A percentile compares a stretch with the other conserved stretches of the same genome.
phyloP scores from a whole-genome alignment of 2,797 vertebrate genomes.

The Hipposideros larvatus region DNA sequence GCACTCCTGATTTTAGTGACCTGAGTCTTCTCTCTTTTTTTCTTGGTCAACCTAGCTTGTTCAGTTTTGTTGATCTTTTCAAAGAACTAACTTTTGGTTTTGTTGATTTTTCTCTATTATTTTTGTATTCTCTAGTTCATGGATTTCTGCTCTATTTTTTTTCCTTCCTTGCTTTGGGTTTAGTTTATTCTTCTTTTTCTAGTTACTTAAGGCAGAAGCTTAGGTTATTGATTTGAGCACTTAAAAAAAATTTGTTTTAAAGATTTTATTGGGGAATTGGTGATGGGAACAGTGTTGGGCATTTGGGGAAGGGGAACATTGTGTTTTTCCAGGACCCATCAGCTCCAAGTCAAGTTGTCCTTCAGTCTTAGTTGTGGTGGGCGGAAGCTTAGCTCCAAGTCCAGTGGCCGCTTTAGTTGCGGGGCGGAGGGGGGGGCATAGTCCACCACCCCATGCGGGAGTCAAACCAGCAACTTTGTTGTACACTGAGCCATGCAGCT shows the following conservation, averaged over 20 bases:
- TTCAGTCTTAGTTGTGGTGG: too few relatives aligned
- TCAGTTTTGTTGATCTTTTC: neutral
- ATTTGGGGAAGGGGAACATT: too few relatives aligned
- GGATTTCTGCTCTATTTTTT: neutral
- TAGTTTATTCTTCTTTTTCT: neutral
- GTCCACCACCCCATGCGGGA: too few relatives aligned
- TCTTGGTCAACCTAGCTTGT: neutral
- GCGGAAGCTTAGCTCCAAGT: too few relatives aligned
- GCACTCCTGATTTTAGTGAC: neutral
- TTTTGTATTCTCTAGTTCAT: neutral
- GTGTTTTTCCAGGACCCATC: too few relatives aligned
- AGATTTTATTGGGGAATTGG: too few relatives aligned
- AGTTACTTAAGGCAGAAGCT: neutral
- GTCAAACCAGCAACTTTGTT: too few relatives aligned
- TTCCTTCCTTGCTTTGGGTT: neutral
- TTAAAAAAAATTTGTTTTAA: neutral
- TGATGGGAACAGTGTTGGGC: too few relatives aligned
- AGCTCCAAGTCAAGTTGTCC: too few relatives aligned
- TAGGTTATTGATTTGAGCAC: neutral
- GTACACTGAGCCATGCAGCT: too few relatives aligned
- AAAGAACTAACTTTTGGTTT: constrained; percentile 18
- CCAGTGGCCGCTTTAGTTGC: too few relatives aligned
- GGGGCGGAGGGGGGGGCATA: too few relatives aligned
- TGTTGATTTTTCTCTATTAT: constrained; percentile 27
- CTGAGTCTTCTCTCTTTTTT: neutral